phyloP scores from a whole-genome alignment of 2,888 invertebrate genomes.

The Agonopterix arenella region DNA sequence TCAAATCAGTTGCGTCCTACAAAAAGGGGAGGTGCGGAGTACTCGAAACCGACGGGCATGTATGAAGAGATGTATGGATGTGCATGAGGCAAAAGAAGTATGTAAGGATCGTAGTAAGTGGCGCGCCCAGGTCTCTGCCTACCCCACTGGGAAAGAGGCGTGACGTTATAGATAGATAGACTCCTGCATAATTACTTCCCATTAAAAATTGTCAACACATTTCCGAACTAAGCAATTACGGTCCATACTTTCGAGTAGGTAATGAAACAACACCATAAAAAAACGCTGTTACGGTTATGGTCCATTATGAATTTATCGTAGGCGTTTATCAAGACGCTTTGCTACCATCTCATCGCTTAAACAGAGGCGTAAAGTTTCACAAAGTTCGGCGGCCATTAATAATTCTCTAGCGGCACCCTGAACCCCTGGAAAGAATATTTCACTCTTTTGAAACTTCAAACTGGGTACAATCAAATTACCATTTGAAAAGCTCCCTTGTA shows the following conservation, averaged over 20 bases:
- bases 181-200: too few relatives aligned
- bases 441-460: slow-evolving; percentile 63
- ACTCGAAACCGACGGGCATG: too few relatives aligned
- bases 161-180: too few relatives aligned
- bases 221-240: background rate
- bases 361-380: slow-evolving; percentile 30
- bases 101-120: too few relatives aligned
- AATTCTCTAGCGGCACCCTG: slow-evolving; percentile 54
- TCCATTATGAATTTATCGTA: slow-evolving; percentile 9
- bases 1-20: too few relatives aligned
- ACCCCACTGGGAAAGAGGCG: too few relatives aligned
- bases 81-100: too few relatives aligned
- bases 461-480: slow-evolving; percentile 70
- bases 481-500: slow-evolving; percentile 59
- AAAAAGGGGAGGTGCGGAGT: too few relatives aligned
- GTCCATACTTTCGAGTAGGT: background rate
- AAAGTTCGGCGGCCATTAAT: slow-evolving; percentile 61
- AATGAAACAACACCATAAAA: slow-evolving; percentile 9
- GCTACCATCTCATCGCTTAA: slow-evolving; percentile 15
- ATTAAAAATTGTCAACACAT: too few relatives aligned
- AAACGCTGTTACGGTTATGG: slow-evolving; percentile 7
- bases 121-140: too few relatives aligned
- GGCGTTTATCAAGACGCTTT: slow-evolving; percentile 2
- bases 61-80: too few relatives aligned
- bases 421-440: slow-evolving; percentile 66